Base-by-base conservation (phyloP, 1,140 invertebrate genomes). In the Drosophila persimilis region DNA sequence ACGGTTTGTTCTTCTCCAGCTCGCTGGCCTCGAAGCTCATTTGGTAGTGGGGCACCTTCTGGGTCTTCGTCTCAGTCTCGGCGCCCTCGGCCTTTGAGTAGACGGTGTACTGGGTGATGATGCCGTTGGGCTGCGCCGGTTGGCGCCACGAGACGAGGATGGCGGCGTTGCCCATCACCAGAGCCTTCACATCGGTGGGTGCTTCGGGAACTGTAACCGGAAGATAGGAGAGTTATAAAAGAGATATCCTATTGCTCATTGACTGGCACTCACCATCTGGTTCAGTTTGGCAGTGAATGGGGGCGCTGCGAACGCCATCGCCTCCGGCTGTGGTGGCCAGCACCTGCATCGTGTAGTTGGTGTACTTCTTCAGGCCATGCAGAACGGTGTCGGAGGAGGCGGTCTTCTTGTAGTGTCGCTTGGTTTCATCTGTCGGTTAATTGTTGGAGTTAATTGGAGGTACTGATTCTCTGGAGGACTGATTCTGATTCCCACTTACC, bases 291-390 rank as follows among this genome's bases (percentile, higher is more conserved):
- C 97, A 98, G 92, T 97, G 97, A 78, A 99, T 97, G 6, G 97
- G 96, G 20, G 94, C 94, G 83, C 96, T 97, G 65, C 96, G 94
- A 35, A 98, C 97, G 60, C 98, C 98, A 91, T 99, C 98, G n/a
- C 98, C 98, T 63, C 97, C 98, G 50, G 97, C 96, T 26, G 98
- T 99, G 81, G 95, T 98, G 46, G 98, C 97, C 67, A 99, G 92
- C 39, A 99, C 97, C 93, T 98, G 97, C 94, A 99, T 97, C 55
- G 97, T 98, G 92, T 99, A 99, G 92, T 99, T 99, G 1, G 98
- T 99, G 91, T 96, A 99, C 91, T 98, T 98, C 91, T 97, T 96
- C 24, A 99, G 92, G 51, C 96, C 97, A 89, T 98, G 96, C 6
- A 98, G 93, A 85, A 98, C 97, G 1, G 97, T 98, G 92, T 98